A percentile compares a stretch with the other conserved stretches of the same genome.
These are phyloP conservation scores for Cryptus armator DNA, from an alignment of 2,888 invertebrate species.

Conservation along the genomic window DNA sequence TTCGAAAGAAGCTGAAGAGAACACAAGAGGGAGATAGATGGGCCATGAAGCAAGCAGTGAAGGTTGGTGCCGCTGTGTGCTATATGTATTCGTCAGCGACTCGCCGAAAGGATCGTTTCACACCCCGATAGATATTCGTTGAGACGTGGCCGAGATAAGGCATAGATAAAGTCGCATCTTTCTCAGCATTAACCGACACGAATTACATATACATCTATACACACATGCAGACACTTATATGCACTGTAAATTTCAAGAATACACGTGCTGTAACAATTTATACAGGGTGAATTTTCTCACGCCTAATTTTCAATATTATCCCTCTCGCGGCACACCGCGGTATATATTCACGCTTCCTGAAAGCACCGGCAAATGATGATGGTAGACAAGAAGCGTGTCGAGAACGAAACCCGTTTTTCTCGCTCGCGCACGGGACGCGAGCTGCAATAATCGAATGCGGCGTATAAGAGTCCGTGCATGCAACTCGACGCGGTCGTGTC, in stretches of 20 bases:
- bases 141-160: constrained; percentile 55
- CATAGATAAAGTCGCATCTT: constrained; percentile 45
- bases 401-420: constrained; percentile 59
- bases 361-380: constrained; percentile 60
- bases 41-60: background rate
- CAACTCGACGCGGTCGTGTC: constrained; percentile 30
- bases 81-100: constrained; percentile 11
- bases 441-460: constrained; percentile 58
- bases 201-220: constrained; percentile 1
- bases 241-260: background rate
- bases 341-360: constrained; percentile 45
- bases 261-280: constrained; percentile 41
- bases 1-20: constrained; percentile 11
- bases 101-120: constrained; percentile 58
- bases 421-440: constrained; percentile 42
- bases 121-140: constrained; percentile 58
- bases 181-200: constrained; percentile 21
- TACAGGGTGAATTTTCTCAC: constrained; percentile 50
- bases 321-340: constrained; percentile 17
- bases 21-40: constrained; percentile 1
- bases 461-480: constrained; percentile 20
- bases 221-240: background rate
- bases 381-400: constrained; percentile 63
- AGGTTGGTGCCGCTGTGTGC: constrained; percentile 2
- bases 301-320: constrained; percentile 63